Conservation (phyloP, 1,140 invertebrate genomes). For the Brachionus plicatilis region DNA sequence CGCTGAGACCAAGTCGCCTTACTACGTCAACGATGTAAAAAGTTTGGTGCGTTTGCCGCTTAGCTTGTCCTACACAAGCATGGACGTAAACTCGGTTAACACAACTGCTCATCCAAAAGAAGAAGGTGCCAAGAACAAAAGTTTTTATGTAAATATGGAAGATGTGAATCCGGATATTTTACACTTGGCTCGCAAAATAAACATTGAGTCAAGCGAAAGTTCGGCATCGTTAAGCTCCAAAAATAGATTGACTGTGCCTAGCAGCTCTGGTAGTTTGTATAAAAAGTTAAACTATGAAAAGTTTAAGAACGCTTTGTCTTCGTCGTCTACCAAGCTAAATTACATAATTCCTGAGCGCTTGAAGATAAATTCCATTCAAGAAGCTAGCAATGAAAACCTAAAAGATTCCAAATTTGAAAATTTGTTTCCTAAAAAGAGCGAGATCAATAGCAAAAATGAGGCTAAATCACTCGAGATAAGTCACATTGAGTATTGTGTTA, state of each 20-base stretch:
- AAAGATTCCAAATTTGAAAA: conserved; percentile 19
- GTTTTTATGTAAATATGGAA: conserved; percentile 36
- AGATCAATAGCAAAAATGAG: background rate
- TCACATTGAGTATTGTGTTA: conserved; percentile 19
- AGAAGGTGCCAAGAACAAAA: background rate
- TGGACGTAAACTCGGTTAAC: conserved; percentile 1
- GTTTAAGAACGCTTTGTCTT: background rate
- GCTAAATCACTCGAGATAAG: background rate
- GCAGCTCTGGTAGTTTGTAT: background rate
- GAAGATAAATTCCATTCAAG: conserved; percentile 11
- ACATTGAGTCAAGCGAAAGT: conserved; percentile 5
- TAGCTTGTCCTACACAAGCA: conserved; percentile 7
- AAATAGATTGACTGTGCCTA: background rate
- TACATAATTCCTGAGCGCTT: conserved; percentile 29
- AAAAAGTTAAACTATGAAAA: conserved; percentile 32
- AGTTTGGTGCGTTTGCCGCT: conserved; percentile 9
- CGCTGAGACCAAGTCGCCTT: background rate
- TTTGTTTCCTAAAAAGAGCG: background rate
- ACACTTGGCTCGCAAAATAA: conserved; percentile 24
- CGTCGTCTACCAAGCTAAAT: conserved; percentile 8
- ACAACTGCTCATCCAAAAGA: background rate
- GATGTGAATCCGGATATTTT: conserved; percentile 35
- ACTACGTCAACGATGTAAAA: conserved; percentile 20
- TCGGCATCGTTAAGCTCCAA: background rate
- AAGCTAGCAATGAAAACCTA: background rate